Evolutionary conservation across 2,888 invertebrate genomes (phyloP).

Genomic region (Sesia bembeciformis): DNA sequence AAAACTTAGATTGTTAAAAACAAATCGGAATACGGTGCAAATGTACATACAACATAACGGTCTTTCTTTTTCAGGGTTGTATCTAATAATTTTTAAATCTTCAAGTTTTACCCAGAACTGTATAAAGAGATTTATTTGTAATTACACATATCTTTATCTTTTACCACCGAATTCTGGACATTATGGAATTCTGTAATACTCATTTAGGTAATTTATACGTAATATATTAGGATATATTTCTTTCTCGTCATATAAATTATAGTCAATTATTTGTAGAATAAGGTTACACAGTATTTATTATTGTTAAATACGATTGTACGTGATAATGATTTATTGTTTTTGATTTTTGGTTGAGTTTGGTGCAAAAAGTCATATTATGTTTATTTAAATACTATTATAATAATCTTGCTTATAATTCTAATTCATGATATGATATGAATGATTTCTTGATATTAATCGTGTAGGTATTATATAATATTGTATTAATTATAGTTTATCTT

Average conservation of each 20-base stretch:
- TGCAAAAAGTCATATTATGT: too few species aligned
- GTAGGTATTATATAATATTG: too few species aligned
- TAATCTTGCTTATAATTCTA: too few species aligned
- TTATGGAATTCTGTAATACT: constrained; percentile 48
- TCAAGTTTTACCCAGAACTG: not conserved
- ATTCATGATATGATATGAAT: too few species aligned
- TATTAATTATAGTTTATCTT: too few species aligned
- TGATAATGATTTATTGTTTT: not conserved
- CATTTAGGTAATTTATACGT: constrained; percentile 25
- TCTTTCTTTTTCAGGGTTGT: too few species aligned
- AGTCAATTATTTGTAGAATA: constrained; percentile 43
- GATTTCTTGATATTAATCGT: too few species aligned
- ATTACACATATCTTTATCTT: constrained; percentile 32
- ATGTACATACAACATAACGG: not conserved
- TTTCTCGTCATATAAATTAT: constrained; percentile 56
- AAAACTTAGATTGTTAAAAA: not conserved
- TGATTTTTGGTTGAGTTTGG: too few species aligned
- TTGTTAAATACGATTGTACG: not conserved
- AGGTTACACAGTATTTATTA: constrained; percentile 6
- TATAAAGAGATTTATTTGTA: constrained; percentile 6
- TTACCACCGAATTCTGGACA: constrained; percentile 54
- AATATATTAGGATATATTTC: constrained; percentile 26
- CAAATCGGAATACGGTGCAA: not conserved
- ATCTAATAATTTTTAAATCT: not conserved
- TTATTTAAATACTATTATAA: too few species aligned